phyloP scores from a whole-genome alignment of 2,888 invertebrate genomes.

The Crossocerus cetratus region DNA sequence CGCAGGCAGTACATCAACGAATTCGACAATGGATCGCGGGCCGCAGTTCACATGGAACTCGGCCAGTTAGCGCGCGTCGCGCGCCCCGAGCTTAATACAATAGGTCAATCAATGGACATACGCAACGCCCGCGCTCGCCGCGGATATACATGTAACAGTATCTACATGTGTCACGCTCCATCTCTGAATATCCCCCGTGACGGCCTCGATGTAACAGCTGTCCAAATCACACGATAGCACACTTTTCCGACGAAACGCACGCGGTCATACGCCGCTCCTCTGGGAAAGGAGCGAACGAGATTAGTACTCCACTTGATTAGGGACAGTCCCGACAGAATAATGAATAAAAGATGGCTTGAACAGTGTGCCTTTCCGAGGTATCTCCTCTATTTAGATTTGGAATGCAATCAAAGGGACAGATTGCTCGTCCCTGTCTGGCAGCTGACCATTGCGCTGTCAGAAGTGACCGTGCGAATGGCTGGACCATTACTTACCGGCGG shows the following conservation, averaged over 20 bases:
- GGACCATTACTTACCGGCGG: constrained; percentile 32
- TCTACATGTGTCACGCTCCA: background rate
- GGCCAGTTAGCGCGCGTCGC: constrained; percentile 34
- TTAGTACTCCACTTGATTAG: too few relatives aligned
- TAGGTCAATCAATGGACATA: constrained; percentile 42
- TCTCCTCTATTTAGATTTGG: too few relatives aligned
- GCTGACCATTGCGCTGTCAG: constrained; percentile 35
- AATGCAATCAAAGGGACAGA: constrained; percentile 13
- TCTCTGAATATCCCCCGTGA: background rate
- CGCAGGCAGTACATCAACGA: background rate
- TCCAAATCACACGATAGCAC: too few relatives aligned
- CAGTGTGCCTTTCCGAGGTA: too few relatives aligned
- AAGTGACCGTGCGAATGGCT: constrained; percentile 38
- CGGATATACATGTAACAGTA: constrained; percentile 4
- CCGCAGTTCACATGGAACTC: constrained; percentile 40
- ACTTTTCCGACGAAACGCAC: too few relatives aligned
- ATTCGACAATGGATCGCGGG: constrained; percentile 18
- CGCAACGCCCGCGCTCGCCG: constrained; percentile 3
- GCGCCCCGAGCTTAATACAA: constrained; percentile 30
- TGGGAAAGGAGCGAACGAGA: too few relatives aligned
- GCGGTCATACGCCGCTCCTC: too few relatives aligned
- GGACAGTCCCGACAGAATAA: too few relatives aligned
- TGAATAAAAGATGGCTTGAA: too few relatives aligned
- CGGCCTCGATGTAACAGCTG: too few relatives aligned
- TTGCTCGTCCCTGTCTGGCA: constrained; percentile 4